These are phyloP conservation scores for Corythornis vintsioides DNA, from an alignment of 2,113 vertebrate species.

Conservation along the genomic window DNA sequence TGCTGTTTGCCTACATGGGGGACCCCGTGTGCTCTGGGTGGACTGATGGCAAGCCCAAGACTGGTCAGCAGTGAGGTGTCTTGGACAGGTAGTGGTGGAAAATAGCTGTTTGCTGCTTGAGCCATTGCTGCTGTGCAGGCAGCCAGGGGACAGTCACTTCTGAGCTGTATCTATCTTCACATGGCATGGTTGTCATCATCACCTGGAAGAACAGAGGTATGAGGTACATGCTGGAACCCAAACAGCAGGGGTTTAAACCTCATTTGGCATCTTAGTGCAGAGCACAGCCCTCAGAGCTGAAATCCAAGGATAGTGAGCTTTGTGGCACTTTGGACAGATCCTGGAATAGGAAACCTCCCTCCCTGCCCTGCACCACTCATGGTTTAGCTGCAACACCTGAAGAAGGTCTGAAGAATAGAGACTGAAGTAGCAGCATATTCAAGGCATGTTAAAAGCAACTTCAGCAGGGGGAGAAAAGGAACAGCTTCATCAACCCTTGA, in stretches of 20 bases:
- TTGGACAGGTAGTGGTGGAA: neutral
- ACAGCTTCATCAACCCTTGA: neutral
- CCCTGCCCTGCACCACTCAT: fast-evolving
- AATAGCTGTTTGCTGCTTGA: neutral
- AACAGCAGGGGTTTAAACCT: neutral
- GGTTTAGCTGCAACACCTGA: neutral
- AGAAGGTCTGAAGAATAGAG: neutral
- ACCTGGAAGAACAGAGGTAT: neutral
- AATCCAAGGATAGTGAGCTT: neutral
- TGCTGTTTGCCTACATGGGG: neutral
- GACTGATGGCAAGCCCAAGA: neutral
- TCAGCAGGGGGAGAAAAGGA: neutral
- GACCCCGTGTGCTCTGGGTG: neutral
- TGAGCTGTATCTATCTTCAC: neutral
- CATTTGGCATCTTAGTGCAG: neutral
- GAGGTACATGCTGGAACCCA: neutral
- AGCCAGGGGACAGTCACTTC: neutral
- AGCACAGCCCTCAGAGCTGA: neutral
- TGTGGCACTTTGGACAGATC: neutral
- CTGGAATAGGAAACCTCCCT: neutral
- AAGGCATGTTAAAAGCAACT: neutral
- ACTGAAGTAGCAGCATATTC: neutral
- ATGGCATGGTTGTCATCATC: neutral
- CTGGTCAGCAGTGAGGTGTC: neutral
- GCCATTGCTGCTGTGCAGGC: neutral